Evolutionary conservation across 2,113 vertebrate genomes (phyloP).

Genomic region (Chloroceryle aenea): DNA sequence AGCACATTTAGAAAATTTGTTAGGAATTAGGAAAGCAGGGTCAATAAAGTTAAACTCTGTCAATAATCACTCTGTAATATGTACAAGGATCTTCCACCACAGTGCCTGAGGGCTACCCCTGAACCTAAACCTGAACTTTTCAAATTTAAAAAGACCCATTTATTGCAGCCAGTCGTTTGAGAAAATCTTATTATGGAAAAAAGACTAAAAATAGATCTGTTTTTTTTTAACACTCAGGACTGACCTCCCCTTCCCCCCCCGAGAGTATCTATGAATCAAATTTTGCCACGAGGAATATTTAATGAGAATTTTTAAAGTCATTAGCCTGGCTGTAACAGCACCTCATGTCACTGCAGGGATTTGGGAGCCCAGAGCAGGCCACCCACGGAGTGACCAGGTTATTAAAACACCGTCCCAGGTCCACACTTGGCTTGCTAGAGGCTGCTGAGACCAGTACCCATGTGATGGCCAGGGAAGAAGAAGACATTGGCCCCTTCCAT

Average conservation of each 20-base stretch:
- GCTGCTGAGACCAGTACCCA: fast-evolving
- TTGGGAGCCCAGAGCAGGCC: background rate
- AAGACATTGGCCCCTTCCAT: fast-evolving
- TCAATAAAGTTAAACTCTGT: slow-evolving; percentile 51
- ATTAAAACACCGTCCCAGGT: background rate
- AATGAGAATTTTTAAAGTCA: background rate
- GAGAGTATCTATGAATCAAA: background rate
- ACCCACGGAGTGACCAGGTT: background rate
- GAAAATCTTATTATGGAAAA: slow-evolving; percentile 26
- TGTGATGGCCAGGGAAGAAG: fast-evolving
- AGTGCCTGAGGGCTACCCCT: slow-evolving; percentile 1
- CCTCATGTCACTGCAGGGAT: background rate
- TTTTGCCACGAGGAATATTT: slow-evolving; percentile 25
- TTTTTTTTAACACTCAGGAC: background rate
- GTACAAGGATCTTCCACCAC: background rate
- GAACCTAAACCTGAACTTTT: slow-evolving; percentile 9
- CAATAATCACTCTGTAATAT: slow-evolving; percentile 44
- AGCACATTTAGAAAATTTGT: slow-evolving; percentile 36
- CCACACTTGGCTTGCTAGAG: fast-evolving
- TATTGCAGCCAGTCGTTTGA: slow-evolving; percentile 5
- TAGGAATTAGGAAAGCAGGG: slow-evolving; percentile 49
- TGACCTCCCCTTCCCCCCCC: fast-evolving
- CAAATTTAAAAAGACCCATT: slow-evolving; percentile 38
- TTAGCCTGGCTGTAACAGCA: background rate
- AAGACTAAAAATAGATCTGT: background rate